phyloP scores from a whole-genome alignment of 2,113 vertebrate species.

The Colossoma macropomum region DNA sequence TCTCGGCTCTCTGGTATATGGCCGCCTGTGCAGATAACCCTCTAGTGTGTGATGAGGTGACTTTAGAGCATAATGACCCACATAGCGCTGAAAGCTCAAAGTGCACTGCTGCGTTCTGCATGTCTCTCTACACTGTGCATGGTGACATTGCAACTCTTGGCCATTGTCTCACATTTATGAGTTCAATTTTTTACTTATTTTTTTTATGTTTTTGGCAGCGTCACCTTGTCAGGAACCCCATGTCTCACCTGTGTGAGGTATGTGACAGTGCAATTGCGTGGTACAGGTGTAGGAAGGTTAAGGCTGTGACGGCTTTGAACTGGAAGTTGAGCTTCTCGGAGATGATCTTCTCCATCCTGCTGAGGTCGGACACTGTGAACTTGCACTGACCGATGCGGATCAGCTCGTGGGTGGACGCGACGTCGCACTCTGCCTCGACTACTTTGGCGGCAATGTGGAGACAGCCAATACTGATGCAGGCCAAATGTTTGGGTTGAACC shows the following conservation, averaged over 20 bases:
- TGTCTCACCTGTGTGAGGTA: slow-evolving; percentile 86
- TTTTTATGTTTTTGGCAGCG: not conserved
- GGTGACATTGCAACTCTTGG: too few species aligned
- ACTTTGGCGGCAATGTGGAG: slow-evolving; percentile 89
- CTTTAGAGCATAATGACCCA: not conserved
- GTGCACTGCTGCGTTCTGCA: not conserved
- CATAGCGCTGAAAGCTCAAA: slow-evolving; percentile 7
- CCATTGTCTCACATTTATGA: too few species aligned
- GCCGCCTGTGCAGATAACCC: not conserved
- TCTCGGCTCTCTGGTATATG: not conserved
- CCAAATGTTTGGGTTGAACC: slow-evolving; percentile 96
- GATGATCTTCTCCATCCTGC: slow-evolving; percentile 96
- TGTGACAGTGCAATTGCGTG: slow-evolving; percentile 85
- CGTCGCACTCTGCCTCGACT: slow-evolving; percentile 88
- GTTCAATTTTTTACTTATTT: not conserved
- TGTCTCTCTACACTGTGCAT: not conserved
- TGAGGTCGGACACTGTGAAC: slow-evolving; percentile 93
- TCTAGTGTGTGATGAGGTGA: not conserved
- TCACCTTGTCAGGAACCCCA: not conserved
- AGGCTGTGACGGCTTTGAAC: slow-evolving; percentile 94
- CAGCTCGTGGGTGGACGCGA: slow-evolving; percentile 87
- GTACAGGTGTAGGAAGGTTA: slow-evolving; percentile 97
- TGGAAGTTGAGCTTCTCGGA: slow-evolving; percentile 93
- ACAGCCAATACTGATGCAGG: slow-evolving; percentile 93
- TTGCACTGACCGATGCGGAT: slow-evolving; percentile 96